These are phyloP conservation scores for Lutjanus argentimaculatus DNA, from an alignment of 2,797 vertebrate genomes.

Conservation along the genomic window DNA sequence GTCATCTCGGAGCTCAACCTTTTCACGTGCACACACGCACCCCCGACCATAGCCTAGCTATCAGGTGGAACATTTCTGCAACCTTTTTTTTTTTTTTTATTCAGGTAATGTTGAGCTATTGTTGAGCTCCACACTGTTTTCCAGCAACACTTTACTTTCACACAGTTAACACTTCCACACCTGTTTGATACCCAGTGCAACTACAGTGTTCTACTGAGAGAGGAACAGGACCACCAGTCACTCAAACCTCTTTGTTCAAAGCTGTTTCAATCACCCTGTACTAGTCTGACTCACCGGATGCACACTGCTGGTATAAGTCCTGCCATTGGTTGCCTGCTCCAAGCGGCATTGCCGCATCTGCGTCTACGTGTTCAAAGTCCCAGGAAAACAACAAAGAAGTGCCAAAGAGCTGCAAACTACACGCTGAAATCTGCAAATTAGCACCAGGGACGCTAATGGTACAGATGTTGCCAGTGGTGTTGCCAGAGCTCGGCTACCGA, in stretches of 20 bases:
- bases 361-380: too few species aligned
- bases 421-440: too few species aligned
- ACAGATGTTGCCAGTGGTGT: too few species aligned
- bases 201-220: neutral
- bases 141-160: neutral
- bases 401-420: too few species aligned
- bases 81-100: neutral
- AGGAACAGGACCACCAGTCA: neutral
- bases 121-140: neutral
- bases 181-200: neutral
- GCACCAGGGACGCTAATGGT: too few species aligned
- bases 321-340: too few species aligned
- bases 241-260: neutral
- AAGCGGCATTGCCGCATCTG: too few species aligned
- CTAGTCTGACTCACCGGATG: too few species aligned
- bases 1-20: slow-evolving; percentile 28
- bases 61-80: neutral
- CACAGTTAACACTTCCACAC: neutral
- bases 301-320: too few species aligned
- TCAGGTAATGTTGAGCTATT: neutral
- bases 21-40: neutral
- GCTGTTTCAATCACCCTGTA: too few species aligned
- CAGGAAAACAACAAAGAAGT: too few species aligned
- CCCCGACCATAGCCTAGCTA: neutral
- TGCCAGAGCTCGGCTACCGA: too few species aligned